phyloP scores from a whole-genome alignment of 2,113 vertebrate genomes.

The Scomber scombrus region DNA sequence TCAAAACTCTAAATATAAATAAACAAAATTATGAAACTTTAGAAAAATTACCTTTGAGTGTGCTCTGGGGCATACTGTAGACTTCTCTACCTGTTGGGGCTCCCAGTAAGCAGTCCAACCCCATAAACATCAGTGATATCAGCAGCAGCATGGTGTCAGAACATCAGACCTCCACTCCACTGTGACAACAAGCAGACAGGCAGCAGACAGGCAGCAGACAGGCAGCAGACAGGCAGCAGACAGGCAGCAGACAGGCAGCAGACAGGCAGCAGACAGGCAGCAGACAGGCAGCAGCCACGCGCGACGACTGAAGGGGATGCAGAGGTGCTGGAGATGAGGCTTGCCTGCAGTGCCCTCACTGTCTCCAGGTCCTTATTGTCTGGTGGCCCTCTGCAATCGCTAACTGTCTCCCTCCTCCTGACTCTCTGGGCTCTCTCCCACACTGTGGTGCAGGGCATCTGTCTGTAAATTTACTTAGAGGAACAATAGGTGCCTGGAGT shows the following conservation, averaged over 20 bases:
- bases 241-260: too few species aligned
- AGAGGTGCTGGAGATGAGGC: conserved; percentile 48
- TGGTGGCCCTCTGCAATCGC: conserved; percentile 42
- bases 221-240: too few species aligned
- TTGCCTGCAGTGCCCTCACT: not conserved
- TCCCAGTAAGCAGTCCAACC: conserved; percentile 75
- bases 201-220: too few species aligned
- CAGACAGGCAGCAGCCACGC: conserved; percentile 17
- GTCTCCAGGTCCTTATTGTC: conserved; percentile 48
- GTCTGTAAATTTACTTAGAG: conserved; percentile 80
- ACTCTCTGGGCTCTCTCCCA: conserved; percentile 71
- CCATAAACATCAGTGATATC: conserved; percentile 72
- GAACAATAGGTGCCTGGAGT: conserved; percentile 82
- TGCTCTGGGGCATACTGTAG: conserved; percentile 88
- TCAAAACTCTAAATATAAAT: not conserved
- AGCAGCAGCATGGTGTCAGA: conserved; percentile 79
- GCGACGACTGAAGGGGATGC: conserved; percentile 24
- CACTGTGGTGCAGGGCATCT: conserved; percentile 78
- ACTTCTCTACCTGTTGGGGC: conserved; percentile 86
- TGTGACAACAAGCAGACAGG: conserved; percentile 38
- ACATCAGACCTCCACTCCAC: conserved; percentile 67
- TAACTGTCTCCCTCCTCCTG: conserved; percentile 73
- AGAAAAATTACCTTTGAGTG: conserved; percentile 87
- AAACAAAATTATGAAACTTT: not conserved
- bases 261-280: too few species aligned